phyloP scores from a whole-genome alignment of 2,888 invertebrate genomes.

The Agonopterix alstromeriana region DNA sequence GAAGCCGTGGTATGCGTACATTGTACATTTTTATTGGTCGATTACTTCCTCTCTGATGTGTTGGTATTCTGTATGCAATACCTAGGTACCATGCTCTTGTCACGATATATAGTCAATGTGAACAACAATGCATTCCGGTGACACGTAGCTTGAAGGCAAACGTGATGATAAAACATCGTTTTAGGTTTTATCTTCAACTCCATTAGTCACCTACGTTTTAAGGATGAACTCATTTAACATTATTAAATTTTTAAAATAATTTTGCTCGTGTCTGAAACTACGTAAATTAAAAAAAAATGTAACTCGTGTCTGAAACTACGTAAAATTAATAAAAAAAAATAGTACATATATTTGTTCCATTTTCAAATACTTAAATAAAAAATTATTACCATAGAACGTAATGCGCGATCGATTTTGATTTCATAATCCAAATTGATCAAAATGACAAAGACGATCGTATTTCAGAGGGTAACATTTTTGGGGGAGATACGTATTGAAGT shows the following conservation, averaged over 20 bases:
- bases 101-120: slow-evolving; percentile 6
- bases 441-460: slow-evolving; percentile 8
- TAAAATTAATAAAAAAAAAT: too few species aligned
- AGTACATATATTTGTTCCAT: too few species aligned
- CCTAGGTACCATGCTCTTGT: slow-evolving; percentile 2
- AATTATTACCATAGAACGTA: not conserved
- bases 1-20: not conserved
- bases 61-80: not conserved
- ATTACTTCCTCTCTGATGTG: too few species aligned
- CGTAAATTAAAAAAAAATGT: too few species aligned
- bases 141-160: slow-evolving; percentile 5
- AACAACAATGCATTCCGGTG: slow-evolving; percentile 9
- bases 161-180: slow-evolving; percentile 10
- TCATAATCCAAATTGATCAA: slow-evolving; percentile 1
- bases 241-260: too few species aligned
- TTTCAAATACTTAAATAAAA: not conserved
- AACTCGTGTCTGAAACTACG: too few species aligned
- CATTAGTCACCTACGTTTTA: too few species aligned
- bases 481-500: slow-evolving; percentile 6
- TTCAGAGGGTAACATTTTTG: slow-evolving; percentile 12
- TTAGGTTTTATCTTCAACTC: slow-evolving; percentile 1
- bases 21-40: not conserved
- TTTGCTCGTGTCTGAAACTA: too few species aligned
- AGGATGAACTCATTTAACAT: too few species aligned
- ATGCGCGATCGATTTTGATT: not conserved